Evolutionary conservation across 2,888 invertebrate species (phyloP).

Genomic region (Pardosa pseudoannulata): DNA sequence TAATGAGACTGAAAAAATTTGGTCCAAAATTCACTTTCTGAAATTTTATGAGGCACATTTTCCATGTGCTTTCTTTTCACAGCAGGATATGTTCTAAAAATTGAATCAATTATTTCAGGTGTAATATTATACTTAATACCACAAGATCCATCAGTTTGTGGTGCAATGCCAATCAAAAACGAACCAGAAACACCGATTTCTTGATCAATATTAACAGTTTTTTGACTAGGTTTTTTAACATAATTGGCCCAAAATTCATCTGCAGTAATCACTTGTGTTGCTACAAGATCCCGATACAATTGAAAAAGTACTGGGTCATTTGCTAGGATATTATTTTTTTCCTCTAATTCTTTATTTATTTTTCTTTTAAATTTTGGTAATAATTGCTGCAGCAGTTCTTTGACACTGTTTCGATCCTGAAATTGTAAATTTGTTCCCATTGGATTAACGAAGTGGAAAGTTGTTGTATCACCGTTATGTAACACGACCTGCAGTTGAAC

Average conservation of each 20-base stretch:
- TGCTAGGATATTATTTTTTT: slow-evolving; percentile 89
- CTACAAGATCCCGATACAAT: slow-evolving; percentile 97
- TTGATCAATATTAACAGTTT: slow-evolving; percentile 82
- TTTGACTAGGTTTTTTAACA: slow-evolving; percentile 68
- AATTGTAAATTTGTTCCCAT: slow-evolving; percentile 89
- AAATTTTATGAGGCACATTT: slow-evolving; percentile 95
- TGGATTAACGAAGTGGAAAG: slow-evolving; percentile 97
- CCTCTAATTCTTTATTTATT: slow-evolving; percentile 91
- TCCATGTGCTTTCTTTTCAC: slow-evolving; percentile 97
- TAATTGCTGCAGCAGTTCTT: slow-evolving; percentile 91
- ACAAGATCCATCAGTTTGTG: slow-evolving; percentile 97
- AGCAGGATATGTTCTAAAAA: slow-evolving; percentile 99
- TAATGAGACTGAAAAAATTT: slow-evolving; percentile 99
- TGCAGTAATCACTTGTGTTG: slow-evolving; percentile 94
- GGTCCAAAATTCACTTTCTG: slow-evolving; percentile 99
- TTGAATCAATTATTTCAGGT: slow-evolving; percentile 96
- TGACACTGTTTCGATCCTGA: slow-evolving; percentile 93
- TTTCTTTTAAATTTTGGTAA: slow-evolving; percentile 95
- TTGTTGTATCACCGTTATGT: slow-evolving; percentile 94
- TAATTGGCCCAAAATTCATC: slow-evolving; percentile 99
- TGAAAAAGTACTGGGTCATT: slow-evolving; percentile 94
- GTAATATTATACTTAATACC: slow-evolving; percentile 98
- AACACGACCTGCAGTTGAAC: slow-evolving; percentile 98
- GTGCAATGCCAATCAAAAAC: slow-evolving; percentile 93
- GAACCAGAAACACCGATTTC: slow-evolving; percentile 88